These are phyloP conservation scores for Hydropsyche tenuis DNA, from an alignment of 1,140 invertebrate species.

Conservation along the genomic window DNA sequence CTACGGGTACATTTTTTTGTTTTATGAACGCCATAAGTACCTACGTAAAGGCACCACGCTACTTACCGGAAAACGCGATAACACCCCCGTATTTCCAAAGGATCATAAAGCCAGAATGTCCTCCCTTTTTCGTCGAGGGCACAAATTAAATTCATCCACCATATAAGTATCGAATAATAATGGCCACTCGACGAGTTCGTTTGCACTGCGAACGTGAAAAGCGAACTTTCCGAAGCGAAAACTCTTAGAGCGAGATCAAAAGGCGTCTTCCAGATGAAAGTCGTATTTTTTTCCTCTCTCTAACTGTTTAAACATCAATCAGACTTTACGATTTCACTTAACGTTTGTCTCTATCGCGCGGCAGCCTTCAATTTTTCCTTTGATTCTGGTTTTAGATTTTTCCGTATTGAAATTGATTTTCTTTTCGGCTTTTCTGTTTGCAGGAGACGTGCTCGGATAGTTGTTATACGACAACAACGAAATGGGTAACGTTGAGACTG, in stretches of 20 bases:
- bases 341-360: constrained; percentile 6
- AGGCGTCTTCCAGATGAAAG: neutral
- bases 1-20: too few relatives aligned
- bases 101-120: too few relatives aligned
- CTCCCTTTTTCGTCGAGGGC: too few relatives aligned
- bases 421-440: neutral
- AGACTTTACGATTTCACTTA: constrained; percentile 21
- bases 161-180: too few relatives aligned
- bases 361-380: neutral
- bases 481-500: constrained; percentile 18
- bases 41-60: too few relatives aligned
- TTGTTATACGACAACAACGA: constrained; percentile 4
- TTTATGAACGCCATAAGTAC: too few relatives aligned
- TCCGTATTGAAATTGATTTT: neutral
- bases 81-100: too few relatives aligned
- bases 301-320: constrained; percentile 19
- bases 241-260: neutral
- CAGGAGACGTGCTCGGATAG: neutral
- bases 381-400: too few relatives aligned
- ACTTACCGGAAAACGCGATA: too few relatives aligned
- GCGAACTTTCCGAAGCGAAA: neutral
- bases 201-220: neutral
- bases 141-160: too few relatives aligned
- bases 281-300: neutral
- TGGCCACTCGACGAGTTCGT: too few relatives aligned